Evolutionary conservation across 2,888 invertebrate genomes (phyloP).

Genomic region (Eumerus sabulonum): DNA sequence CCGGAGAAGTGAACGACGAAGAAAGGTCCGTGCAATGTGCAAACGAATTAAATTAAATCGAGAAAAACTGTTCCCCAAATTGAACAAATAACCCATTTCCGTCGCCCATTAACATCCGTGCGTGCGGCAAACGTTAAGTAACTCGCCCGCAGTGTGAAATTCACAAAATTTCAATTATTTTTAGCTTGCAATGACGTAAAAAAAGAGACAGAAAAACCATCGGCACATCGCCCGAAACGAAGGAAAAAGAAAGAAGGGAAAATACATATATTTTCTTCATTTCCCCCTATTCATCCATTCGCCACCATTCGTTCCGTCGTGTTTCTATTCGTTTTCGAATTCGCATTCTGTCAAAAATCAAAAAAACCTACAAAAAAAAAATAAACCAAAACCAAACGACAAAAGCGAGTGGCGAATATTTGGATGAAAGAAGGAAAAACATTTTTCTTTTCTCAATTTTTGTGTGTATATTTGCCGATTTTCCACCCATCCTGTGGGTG

Average conservation of each 20-base stretch:
- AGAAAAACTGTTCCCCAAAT: constrained; percentile 26
- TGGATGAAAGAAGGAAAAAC: not conserved
- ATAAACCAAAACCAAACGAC: not conserved
- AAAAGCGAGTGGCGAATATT: not conserved
- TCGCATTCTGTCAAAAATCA: constrained; percentile 7
- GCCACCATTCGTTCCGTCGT: constrained; percentile 11
- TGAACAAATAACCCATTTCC: constrained; percentile 6
- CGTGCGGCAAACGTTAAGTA: constrained; percentile 47
- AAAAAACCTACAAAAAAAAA: not conserved
- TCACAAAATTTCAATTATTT: constrained; percentile 63
- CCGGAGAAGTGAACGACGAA: constrained; percentile 61
- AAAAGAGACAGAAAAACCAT: constrained; percentile 67
- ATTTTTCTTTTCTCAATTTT: not conserved
- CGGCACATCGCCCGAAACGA: constrained; percentile 32
- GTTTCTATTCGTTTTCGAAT: constrained; percentile 14
- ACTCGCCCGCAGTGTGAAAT: constrained; percentile 40
- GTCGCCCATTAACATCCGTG: constrained; percentile 1
- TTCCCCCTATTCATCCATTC: constrained; percentile 48
- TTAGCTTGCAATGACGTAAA: constrained; percentile 68
- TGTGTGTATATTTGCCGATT: constrained; percentile 13
- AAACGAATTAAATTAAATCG: constrained; percentile 44
- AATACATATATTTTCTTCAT: constrained; percentile 55
- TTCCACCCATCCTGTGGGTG: too few relatives aligned
- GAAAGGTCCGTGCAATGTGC: constrained; percentile 66
- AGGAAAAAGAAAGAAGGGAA: constrained; percentile 16